These are phyloP conservation scores for Nomada ruficornis DNA, from an alignment of 2,888 invertebrate species.

Conservation along the genomic window DNA sequence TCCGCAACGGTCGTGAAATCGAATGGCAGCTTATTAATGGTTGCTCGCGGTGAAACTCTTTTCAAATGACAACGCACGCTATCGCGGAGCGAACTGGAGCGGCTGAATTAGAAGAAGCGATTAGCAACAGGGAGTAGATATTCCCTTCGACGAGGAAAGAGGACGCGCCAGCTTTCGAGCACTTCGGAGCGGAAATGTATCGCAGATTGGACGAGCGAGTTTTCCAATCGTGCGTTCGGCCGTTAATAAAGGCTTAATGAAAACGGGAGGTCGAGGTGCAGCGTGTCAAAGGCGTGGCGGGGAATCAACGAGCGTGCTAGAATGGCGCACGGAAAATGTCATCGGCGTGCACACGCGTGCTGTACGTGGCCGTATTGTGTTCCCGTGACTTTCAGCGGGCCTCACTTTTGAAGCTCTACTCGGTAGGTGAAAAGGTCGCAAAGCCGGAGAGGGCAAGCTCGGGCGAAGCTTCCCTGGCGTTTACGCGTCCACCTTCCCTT, in stretches of 20 bases:
- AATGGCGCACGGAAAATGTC: conserved; percentile 31
- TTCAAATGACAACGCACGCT: too few relatives aligned
- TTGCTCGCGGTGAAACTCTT: too few relatives aligned
- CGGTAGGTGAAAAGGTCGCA: conserved; percentile 49
- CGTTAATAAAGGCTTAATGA: conserved; percentile 61
- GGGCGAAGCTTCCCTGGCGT: conserved; percentile 33
- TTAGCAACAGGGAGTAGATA: neutral
- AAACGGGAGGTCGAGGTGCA: conserved; percentile 13
- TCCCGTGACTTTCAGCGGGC: conserved; percentile 40
- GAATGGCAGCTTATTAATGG: neutral
- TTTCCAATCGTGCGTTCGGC: conserved; percentile 42
- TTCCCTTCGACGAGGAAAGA: neutral
- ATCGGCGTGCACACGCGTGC: conserved; percentile 33
- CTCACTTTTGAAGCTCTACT: conserved; percentile 56
- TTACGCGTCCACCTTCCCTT: conserved; percentile 8
- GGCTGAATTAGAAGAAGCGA: too few relatives aligned
- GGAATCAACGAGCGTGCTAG: conserved; percentile 37
- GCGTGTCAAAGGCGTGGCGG: conserved; percentile 42
- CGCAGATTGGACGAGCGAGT: conserved; percentile 12
- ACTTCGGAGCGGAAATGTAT: conserved; percentile 16
- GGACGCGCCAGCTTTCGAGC: neutral
- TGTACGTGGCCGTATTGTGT: conserved; percentile 34
- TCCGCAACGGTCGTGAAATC: neutral
- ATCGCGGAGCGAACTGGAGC: too few relatives aligned
- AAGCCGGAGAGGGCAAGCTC: conserved; percentile 6